phyloP scores from a whole-genome alignment of 2,797 vertebrate species.

The Platyrinchus mystaceus region DNA sequence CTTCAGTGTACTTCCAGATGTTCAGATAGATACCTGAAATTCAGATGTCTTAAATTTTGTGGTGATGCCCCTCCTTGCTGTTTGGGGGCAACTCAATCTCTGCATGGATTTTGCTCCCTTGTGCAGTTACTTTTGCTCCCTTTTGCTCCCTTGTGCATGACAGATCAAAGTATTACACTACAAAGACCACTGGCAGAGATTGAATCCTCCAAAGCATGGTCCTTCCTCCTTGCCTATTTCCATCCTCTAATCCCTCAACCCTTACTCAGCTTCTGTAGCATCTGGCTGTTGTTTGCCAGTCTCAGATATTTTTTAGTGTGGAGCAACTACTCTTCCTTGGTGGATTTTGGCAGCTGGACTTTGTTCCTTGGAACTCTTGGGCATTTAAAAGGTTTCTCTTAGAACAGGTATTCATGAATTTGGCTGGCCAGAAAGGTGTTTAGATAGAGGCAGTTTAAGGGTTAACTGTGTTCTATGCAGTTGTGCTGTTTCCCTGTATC shows the following conservation, averaged over 20 bases:
- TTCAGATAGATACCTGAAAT: not conserved
- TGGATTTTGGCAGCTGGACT: not conserved
- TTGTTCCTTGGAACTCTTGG: not conserved
- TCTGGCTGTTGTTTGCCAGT: not conserved
- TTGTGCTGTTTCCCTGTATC: not conserved
- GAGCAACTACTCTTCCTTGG: not conserved
- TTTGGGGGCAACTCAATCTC: not conserved
- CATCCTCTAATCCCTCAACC: not conserved
- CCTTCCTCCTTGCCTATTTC: not conserved
- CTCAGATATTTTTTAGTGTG: not conserved
- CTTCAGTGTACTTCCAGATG: not conserved
- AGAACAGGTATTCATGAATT: not conserved
- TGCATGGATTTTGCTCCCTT: not conserved
- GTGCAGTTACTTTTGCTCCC: not conserved
- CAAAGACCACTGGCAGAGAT: not conserved
- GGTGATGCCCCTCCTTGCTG: not conserved
- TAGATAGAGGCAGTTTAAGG: not conserved
- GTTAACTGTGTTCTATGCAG: not conserved
- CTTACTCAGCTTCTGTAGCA: not conserved
- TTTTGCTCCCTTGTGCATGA: not conserved
- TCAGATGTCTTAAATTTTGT: not conserved
- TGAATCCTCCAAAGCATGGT: not conserved
- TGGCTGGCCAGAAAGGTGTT: not conserved
- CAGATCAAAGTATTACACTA: not conserved
- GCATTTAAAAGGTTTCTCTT: not conserved